phyloP scores from a whole-genome alignment of 92 coral and sea anemone species.

The Montipora capitata region DNA sequence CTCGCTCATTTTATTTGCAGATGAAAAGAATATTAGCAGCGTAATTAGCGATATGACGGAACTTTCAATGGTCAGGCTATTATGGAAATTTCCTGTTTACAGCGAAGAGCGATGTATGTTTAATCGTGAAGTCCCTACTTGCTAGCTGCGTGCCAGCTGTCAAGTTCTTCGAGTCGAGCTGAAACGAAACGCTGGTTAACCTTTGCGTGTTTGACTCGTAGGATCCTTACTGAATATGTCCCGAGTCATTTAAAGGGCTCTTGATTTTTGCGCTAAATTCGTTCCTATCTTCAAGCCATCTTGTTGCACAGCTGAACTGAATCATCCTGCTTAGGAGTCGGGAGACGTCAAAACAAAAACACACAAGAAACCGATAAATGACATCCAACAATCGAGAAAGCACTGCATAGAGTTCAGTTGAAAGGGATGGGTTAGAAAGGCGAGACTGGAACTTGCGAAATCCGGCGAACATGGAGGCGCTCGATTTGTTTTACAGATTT shows the following conservation, averaged over 20 bases:
- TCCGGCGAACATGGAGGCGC: constrained; percentile 5
- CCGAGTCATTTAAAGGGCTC: too few relatives aligned
- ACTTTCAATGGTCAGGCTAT: not conserved
- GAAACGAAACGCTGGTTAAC: too few relatives aligned
- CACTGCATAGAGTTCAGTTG: not conserved
- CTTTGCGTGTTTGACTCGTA: too few relatives aligned
- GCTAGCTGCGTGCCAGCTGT: not conserved
- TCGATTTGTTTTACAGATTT: constrained; percentile 18
- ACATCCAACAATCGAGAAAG: not conserved
- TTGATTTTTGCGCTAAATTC: too few relatives aligned
- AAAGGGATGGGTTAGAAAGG: not conserved
- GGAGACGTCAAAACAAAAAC: too few relatives aligned
- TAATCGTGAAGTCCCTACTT: not conserved
- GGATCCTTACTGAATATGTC: too few relatives aligned
- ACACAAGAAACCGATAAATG: too few relatives aligned
- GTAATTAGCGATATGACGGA: not conserved
- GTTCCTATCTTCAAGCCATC: too few relatives aligned
- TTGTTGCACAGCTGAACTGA: too few relatives aligned
- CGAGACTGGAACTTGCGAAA: not conserved
- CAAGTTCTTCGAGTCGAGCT: not conserved
- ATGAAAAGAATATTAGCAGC: constrained; percentile 7
- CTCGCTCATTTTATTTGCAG: constrained; percentile 35
- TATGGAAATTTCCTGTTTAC: not conserved
- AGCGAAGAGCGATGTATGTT: not conserved
- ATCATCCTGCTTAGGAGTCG: too few relatives aligned